Percentiles rank a stretch among this genome's conserved stretches.
Conservation (phyloP, 2,113 vertebrate species). For the Psettodes erumei region DNA sequence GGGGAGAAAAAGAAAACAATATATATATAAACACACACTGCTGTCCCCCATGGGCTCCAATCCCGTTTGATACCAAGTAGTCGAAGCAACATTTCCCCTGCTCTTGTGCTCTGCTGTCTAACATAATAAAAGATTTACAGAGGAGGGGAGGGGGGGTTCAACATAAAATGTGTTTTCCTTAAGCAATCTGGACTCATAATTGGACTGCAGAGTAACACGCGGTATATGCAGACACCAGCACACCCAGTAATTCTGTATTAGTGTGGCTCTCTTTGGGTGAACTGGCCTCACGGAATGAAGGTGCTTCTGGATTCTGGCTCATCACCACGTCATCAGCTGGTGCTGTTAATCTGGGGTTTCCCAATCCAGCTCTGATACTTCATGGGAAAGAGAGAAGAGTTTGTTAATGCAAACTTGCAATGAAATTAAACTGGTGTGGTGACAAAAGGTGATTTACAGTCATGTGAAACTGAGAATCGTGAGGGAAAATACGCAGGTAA, state of each 20-base stretch:
- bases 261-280: background rate
- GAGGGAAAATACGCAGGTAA: background rate
- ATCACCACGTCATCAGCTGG: background rate
- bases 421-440: background rate
- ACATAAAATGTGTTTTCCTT: conserved; percentile 35
- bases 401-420: no score
- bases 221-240: conserved; percentile 6
- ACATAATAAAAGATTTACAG: conserved; percentile 41
- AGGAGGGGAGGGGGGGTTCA: background rate
- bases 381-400: background rate
- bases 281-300: background rate
- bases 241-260: background rate
- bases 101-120: conserved; percentile 22
- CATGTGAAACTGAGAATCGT: background rate
- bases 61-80: conserved; percentile 35
- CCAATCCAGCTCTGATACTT: background rate
- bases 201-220: conserved; percentile 6
- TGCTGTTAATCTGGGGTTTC: background rate
- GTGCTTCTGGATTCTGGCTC: background rate
- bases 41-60: conserved; percentile 38
- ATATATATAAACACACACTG: conserved; percentile 36
- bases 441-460: no score
- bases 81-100: conserved; percentile 48
- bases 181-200: conserved; percentile 35
- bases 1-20: background rate